phyloP scores from a whole-genome alignment of 2,113 vertebrate species.

The Marcusenius ussheri region DNA sequence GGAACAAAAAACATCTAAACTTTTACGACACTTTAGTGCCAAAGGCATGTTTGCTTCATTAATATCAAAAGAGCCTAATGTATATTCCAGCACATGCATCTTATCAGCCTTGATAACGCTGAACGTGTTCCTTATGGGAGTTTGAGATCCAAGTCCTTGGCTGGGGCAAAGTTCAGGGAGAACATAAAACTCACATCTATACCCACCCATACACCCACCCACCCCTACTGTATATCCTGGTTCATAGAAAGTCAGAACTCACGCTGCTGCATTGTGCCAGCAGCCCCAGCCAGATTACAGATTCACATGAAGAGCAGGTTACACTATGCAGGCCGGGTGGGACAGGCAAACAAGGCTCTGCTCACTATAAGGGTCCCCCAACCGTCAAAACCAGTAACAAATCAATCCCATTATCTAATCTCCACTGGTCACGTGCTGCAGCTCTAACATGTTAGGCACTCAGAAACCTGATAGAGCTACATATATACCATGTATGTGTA shows the following conservation, averaged over 20 bases:
- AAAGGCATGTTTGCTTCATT: not conserved
- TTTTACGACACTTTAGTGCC: not conserved
- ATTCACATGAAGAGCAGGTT: not conserved
- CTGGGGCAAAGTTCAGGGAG: not conserved
- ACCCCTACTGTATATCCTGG: not conserved
- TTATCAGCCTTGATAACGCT: not conserved
- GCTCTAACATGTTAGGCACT: not conserved
- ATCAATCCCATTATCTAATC: not conserved
- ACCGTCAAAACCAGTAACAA: not conserved
- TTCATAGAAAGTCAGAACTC: not conserved
- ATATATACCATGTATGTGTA: too few species aligned
- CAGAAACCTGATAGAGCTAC: not conserved
- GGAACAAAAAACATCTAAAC: not conserved
- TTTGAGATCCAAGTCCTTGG: not conserved
- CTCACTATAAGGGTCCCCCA: too few species aligned
- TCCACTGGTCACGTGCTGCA: not conserved
- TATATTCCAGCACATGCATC: not conserved
- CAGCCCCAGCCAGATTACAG: not conserved
- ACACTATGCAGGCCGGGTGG: not conserved
- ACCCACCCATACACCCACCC: not conserved
- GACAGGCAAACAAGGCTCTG: not conserved
- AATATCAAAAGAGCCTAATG: not conserved
- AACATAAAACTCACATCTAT: not conserved
- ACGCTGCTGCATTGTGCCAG: not conserved
- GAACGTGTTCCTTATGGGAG: not conserved